Conservation (phyloP, 37 sponge, comb jelly and placozoan species). For the Ianthella basta region DNA sequence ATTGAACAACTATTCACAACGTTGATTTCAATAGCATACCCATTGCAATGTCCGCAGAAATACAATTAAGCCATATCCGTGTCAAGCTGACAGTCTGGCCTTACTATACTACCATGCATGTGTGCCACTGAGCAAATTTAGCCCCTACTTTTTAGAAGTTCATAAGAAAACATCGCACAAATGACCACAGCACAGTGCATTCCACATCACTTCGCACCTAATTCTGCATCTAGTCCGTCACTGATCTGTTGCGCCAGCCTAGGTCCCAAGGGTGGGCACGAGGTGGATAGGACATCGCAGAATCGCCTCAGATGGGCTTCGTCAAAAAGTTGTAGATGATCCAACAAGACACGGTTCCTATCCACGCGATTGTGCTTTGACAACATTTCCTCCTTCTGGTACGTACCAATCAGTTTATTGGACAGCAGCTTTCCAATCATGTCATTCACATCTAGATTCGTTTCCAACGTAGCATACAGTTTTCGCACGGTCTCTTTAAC, state of each 20-base stretch:
- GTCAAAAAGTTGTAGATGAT: slow-evolving; percentile 26
- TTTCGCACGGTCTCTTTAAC: slow-evolving; percentile 19
- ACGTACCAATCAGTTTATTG: neutral
- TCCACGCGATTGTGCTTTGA: neutral
- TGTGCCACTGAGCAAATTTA: too few species aligned
- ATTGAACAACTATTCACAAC: too few species aligned
- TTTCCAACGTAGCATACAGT: slow-evolving; percentile 7
- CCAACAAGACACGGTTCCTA: slow-evolving; percentile 5
- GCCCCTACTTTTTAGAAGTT: too few species aligned
- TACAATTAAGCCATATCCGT: too few species aligned
- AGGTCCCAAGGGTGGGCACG: slow-evolving; percentile 2
- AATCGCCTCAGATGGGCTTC: neutral
- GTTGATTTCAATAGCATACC: too few species aligned
- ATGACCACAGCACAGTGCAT: too few species aligned
- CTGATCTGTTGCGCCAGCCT: neutral
- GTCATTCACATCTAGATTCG: neutral
- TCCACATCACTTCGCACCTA: neutral
- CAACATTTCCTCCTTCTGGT: neutral
- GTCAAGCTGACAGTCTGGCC: too few species aligned
- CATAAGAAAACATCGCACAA: too few species aligned
- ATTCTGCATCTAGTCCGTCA: slow-evolving; percentile 1
- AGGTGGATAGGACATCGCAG: slow-evolving; percentile 22
- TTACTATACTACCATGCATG: too few species aligned
- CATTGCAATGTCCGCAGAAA: too few species aligned
- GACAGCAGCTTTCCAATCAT: slow-evolving; percentile 17